phyloP scores from a whole-genome alignment of 2,888 invertebrate species.

The Tetragonisca angustula region DNA sequence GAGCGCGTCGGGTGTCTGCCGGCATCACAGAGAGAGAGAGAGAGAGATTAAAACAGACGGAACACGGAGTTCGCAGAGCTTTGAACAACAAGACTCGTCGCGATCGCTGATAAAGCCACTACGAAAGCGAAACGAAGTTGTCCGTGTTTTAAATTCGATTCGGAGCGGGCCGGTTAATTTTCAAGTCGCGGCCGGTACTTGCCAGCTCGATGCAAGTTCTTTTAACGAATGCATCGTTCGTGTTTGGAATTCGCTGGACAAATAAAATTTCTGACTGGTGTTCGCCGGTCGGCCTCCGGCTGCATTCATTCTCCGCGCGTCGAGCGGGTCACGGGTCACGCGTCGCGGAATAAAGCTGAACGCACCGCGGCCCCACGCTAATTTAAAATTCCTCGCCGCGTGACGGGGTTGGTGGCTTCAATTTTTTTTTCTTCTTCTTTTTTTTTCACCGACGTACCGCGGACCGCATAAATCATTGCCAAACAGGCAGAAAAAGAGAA shows the following conservation, averaged over 20 bases:
- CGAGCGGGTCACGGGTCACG: background rate
- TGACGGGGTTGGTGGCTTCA: background rate
- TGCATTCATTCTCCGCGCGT: slow-evolving; percentile 12
- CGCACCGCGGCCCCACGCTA: slow-evolving; percentile 29
- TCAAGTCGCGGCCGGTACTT: background rate
- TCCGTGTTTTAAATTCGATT: background rate
- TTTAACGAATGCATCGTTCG: slow-evolving; percentile 30
- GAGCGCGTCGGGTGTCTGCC: background rate
- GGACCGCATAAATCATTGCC: slow-evolving; percentile 40
- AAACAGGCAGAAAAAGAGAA: background rate
- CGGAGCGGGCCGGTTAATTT: background rate
- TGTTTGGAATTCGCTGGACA: slow-evolving; percentile 24
- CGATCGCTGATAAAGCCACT: background rate
- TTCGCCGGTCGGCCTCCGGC: background rate
- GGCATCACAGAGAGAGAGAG: background rate
- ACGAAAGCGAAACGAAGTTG: background rate
- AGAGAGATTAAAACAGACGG: slow-evolving; percentile 22
- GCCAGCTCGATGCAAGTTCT: slow-evolving; percentile 13
- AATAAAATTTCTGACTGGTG: slow-evolving; percentile 50
- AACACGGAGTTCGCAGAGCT: background rate
- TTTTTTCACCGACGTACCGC: background rate
- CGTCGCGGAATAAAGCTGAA: slow-evolving; percentile 15
- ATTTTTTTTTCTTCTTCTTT: background rate
- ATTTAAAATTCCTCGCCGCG: slow-evolving; percentile 51
- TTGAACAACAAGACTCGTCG: slow-evolving; percentile 1